These are phyloP conservation scores for Macroramphosus scolopax DNA, from an alignment of 2,797 vertebrate species.

Conservation along the genomic window DNA sequence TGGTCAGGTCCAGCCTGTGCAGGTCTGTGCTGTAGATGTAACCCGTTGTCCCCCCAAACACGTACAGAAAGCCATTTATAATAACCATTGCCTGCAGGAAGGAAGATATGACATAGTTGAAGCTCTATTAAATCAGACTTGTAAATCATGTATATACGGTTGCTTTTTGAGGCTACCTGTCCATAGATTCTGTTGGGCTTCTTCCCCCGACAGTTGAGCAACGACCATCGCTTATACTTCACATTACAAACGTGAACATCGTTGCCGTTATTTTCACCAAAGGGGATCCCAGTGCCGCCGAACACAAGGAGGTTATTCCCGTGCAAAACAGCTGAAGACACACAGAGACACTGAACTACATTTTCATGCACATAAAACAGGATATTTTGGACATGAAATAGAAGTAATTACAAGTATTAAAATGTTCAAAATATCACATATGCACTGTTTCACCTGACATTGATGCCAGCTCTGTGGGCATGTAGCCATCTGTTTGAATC, in stretches of 20 bases:
- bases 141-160: no score
- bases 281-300: slow-evolving; percentile 96
- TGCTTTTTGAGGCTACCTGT: slow-evolving; percentile 79
- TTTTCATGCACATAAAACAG: slow-evolving; percentile 1
- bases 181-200: slow-evolving; percentile 97
- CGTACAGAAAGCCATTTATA: slow-evolving; percentile 94
- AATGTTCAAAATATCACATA: no score
- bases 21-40: slow-evolving; percentile 98
- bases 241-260: slow-evolving; percentile 97
- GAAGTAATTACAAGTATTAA: no score
- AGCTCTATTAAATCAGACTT: no score
- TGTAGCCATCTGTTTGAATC: slow-evolving; percentile 94
- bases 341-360: background rate
- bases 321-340: slow-evolving; percentile 87
- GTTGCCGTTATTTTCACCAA: slow-evolving; percentile 96
- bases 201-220: slow-evolving; percentile 95
- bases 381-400: background rate
- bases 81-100: slow-evolving; percentile 82
- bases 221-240: slow-evolving; percentile 94
- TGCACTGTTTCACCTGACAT: slow-evolving; percentile 87
- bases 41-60: slow-evolving; percentile 97
- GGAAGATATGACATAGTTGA: slow-evolving; percentile 9
- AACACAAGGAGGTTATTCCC: slow-evolving; percentile 98
- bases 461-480: slow-evolving; percentile 95
- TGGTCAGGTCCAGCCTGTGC: slow-evolving; percentile 94